phyloP scores from a whole-genome alignment of 2,113 vertebrate genomes.

The Podocnemis expansa region DNA sequence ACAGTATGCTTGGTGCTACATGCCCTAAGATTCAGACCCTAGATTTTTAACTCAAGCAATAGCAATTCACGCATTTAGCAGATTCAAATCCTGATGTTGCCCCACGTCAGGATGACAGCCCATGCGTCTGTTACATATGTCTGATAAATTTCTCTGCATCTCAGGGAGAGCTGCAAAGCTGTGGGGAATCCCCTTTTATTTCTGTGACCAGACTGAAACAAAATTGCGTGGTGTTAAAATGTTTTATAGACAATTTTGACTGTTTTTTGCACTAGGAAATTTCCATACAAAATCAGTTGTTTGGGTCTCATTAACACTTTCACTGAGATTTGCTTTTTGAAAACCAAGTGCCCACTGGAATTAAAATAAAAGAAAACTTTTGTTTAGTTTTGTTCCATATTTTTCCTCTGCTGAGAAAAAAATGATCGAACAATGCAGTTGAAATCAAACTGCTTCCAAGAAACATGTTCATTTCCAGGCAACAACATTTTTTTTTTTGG shows the following conservation, averaged over 20 bases:
- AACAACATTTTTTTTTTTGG: background rate
- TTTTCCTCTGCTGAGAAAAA: background rate
- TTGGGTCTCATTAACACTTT: background rate
- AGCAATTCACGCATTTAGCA: background rate
- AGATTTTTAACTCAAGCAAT: background rate
- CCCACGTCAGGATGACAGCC: background rate
- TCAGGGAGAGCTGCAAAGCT: background rate
- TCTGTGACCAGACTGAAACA: too few relatives aligned
- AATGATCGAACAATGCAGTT: background rate
- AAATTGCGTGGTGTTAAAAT: too few relatives aligned
- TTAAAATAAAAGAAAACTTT: background rate
- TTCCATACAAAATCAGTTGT: background rate
- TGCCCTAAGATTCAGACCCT: background rate
- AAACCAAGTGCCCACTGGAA: background rate
- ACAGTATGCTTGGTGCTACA: too few relatives aligned
- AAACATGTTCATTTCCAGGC: background rate
- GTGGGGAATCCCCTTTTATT: too few relatives aligned
- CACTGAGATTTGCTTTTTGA: background rate
- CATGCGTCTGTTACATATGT: background rate
- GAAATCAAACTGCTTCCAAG: background rate
- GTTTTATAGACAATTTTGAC: too few relatives aligned
- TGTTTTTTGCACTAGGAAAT: too few relatives aligned
- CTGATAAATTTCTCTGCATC: background rate
- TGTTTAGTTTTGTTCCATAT: background rate
- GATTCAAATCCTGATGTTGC: background rate